A percentile compares a stretch with the other conserved stretches of the same genome.
These are phyloP conservation scores for Fratercula arctica DNA, from an alignment of 2,797 vertebrate species.

Conservation along the genomic window DNA sequence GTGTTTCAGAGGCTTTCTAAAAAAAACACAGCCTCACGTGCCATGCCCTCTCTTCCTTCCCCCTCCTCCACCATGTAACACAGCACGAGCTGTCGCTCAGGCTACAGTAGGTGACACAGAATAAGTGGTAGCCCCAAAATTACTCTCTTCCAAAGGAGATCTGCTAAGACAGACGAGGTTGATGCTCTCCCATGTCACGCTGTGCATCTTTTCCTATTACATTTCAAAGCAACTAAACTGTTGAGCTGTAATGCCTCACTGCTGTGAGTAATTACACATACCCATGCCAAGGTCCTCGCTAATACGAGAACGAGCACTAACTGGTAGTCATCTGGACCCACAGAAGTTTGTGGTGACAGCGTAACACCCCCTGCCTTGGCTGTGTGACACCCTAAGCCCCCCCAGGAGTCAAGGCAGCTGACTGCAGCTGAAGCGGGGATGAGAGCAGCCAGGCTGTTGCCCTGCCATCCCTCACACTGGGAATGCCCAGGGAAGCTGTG, in stretches of 20 bases:
- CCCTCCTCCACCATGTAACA: not conserved
- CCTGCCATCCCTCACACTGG: not conserved
- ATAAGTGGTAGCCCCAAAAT: accelerated
- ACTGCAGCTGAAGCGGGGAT: accelerated
- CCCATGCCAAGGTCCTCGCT: accelerated
- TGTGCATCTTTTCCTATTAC: accelerated
- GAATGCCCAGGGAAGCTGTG: not conserved
- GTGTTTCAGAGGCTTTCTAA: not conserved
- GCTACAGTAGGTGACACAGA: not conserved
- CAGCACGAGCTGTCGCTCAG: not conserved
- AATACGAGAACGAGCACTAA: accelerated
- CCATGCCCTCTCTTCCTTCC: not conserved
- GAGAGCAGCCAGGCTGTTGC: not conserved
- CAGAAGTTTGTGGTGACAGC: accelerated
- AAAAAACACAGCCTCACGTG: not conserved
- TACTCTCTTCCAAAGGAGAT: not conserved
- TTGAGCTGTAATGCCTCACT: not conserved
- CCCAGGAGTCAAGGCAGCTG: not conserved
- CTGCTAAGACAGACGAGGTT: too few species aligned
- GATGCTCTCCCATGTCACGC: not conserved
- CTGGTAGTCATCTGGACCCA: accelerated
- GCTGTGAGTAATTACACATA: accelerated
- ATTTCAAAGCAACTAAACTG: not conserved
- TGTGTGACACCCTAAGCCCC: not conserved
- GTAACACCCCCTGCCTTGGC: too few species aligned